These are phyloP conservation scores for Meloidogyne hapla DNA, from an alignment of 1,140 invertebrate genomes.

Conservation along the genomic window DNA sequence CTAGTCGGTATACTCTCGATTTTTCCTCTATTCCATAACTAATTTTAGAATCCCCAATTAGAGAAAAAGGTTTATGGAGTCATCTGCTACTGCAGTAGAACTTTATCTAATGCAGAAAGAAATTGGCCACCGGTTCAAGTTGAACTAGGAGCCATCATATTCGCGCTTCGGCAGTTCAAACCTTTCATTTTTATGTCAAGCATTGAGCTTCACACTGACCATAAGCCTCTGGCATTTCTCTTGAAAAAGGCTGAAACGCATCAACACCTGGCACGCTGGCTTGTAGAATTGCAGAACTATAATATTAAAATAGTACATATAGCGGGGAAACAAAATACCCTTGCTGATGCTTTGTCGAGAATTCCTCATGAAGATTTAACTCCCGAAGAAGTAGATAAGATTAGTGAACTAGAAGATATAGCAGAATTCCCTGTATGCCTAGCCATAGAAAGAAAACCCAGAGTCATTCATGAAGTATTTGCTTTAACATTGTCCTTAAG, in stretches of 20 bases:
- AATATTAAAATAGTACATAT: slow-evolving; percentile 25
- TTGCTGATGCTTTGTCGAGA: slow-evolving; percentile 20
- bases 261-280: slow-evolving; percentile 9
- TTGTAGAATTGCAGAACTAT: slow-evolving; percentile 21
- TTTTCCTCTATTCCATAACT: too few species aligned
- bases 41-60: too few species aligned
- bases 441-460: not conserved
- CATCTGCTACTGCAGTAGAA: slow-evolving; percentile 19
- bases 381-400: not conserved
- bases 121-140: slow-evolving; percentile 10
- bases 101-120: slow-evolving; percentile 19
- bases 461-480: not conserved
- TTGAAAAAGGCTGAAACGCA: slow-evolving; percentile 16
- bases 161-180: not conserved
- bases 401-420: slow-evolving; percentile 23
- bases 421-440: slow-evolving; percentile 22
- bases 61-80: not conserved
- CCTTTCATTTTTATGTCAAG: slow-evolving; percentile 4
- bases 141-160: slow-evolving; percentile 4
- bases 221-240: slow-evolving; percentile 16
- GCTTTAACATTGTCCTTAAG: not conserved
- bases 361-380: not conserved
- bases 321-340: not conserved
- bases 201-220: slow-evolving; percentile 22
- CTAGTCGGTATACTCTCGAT: too few species aligned